These are phyloP conservation scores for Eucera pruinosa DNA, from an alignment of 2,888 invertebrate genomes.

Conservation along the genomic window DNA sequence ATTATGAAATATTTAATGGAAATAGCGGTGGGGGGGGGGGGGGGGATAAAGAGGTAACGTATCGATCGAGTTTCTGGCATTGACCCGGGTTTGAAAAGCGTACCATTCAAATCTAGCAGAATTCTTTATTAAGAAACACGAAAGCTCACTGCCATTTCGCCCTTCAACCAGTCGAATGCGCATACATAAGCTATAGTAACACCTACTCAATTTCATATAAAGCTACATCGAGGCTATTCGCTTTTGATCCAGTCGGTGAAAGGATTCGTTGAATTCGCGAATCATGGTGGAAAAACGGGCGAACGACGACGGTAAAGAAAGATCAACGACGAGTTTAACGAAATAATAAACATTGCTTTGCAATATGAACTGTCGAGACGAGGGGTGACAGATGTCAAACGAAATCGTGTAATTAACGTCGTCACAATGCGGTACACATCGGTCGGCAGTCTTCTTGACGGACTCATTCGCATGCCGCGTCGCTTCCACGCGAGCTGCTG, in stretches of 20 bases:
- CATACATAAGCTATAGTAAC: too few species aligned
- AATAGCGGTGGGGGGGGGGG: constrained; percentile 25
- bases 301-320: too few species aligned
- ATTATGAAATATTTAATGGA: constrained; percentile 52
- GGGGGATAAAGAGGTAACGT: too few species aligned
- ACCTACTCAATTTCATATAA: neutral
- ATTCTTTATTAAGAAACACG: constrained; percentile 1
- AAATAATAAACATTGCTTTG: neutral
- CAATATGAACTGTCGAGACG: neutral
- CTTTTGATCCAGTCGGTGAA: neutral
- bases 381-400: constrained; percentile 39
- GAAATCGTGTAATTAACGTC: constrained; percentile 50
- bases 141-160: neutral
- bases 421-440: constrained; percentile 47
- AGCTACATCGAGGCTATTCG: neutral
- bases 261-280: neutral
- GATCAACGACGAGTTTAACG: neutral
- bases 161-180: too few species aligned
- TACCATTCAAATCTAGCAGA: neutral
- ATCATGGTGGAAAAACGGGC: neutral
- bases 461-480: constrained; percentile 39
- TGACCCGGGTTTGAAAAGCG: neutral
- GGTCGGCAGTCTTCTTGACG: constrained; percentile 44
- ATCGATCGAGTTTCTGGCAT: too few species aligned
- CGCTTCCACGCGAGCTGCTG: constrained; percentile 42